phyloP scores from a whole-genome alignment of 1,140 invertebrate species.

The Aleiodes sp. region DNA sequence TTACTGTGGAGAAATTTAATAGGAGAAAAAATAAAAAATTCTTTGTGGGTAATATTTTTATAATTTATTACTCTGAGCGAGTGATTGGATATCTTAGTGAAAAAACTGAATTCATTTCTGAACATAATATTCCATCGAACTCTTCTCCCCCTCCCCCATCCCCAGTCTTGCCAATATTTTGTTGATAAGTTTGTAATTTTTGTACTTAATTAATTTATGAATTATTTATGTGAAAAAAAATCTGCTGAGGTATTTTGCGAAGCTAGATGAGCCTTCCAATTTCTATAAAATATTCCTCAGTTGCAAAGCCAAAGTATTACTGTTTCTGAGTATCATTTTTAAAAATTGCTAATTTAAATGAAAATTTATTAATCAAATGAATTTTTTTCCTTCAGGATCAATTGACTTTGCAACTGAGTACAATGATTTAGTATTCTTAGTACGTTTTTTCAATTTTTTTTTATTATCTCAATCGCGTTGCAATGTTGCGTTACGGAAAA shows the following conservation, averaged over 20 bases:
- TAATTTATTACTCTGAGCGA: not conserved
- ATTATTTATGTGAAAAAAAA: constrained; percentile 60
- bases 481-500: constrained; percentile 52
- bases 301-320: constrained; percentile 42
- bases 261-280: constrained; percentile 62
- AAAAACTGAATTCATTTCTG: constrained; percentile 19
- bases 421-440: constrained; percentile 44
- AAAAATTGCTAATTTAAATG: not conserved
- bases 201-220: constrained; percentile 68
- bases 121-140: constrained; percentile 41
- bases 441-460: constrained; percentile 48
- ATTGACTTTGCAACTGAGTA: constrained; percentile 51
- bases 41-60: not conserved
- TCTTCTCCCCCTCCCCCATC: not conserved
- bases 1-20: constrained; percentile 25
- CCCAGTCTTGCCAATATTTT: constrained; percentile 65
- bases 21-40: constrained; percentile 3
- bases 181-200: constrained; percentile 68
- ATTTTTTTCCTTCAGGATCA: not conserved
- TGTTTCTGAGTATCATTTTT: constrained; percentile 2
- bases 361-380: not conserved
- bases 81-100: constrained; percentile 4
- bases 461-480: constrained; percentile 50
- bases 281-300: constrained; percentile 40
- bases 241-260: constrained; percentile 49